These are phyloP conservation scores for Myrmecobius fasciatus DNA, from an alignment of 2,113 vertebrate genomes.

Conservation along the genomic window DNA sequence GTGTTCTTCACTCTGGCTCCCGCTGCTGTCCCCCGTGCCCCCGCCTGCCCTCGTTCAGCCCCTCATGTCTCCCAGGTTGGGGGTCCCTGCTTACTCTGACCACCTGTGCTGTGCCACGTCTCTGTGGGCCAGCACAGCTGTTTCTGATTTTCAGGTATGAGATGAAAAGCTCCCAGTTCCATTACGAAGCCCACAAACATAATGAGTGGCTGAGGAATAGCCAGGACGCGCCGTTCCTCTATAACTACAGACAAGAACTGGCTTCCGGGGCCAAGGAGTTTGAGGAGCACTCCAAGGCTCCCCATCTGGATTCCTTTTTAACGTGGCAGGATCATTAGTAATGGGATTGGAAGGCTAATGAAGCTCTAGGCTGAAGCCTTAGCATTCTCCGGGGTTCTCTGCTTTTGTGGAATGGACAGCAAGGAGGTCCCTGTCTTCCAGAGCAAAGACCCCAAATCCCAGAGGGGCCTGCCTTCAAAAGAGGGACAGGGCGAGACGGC, in stretches of 20 bases:
- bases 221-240: slow-evolving; percentile 37
- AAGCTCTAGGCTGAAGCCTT: not conserved
- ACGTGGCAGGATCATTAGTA: not conserved
- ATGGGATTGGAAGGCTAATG: not conserved
- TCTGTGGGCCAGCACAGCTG: not conserved
- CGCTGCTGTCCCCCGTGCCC: not conserved
- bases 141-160: slow-evolving; percentile 28
- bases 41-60: not conserved
- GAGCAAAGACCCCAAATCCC: not conserved
- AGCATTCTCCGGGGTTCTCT: not conserved
- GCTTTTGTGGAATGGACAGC: not conserved
- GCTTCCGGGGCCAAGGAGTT: slow-evolving; percentile 49
- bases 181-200: slow-evolving; percentile 57
- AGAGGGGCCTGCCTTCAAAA: not conserved
- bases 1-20: not conserved
- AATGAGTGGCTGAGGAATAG: slow-evolving; percentile 57
- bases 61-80: not conserved
- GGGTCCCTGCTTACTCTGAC: not conserved
- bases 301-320: slow-evolving; percentile 4
- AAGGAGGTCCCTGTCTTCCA: not conserved
- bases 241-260: slow-evolving; percentile 30
- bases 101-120: not conserved
- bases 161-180: slow-evolving; percentile 49
- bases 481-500: not conserved
- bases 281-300: slow-evolving; percentile 17